Percentiles rank a stretch among this genome's conserved stretches.
phyloP scores from a whole-genome alignment of 2,797 vertebrate species.

The Pangasius mekongensis region DNA sequence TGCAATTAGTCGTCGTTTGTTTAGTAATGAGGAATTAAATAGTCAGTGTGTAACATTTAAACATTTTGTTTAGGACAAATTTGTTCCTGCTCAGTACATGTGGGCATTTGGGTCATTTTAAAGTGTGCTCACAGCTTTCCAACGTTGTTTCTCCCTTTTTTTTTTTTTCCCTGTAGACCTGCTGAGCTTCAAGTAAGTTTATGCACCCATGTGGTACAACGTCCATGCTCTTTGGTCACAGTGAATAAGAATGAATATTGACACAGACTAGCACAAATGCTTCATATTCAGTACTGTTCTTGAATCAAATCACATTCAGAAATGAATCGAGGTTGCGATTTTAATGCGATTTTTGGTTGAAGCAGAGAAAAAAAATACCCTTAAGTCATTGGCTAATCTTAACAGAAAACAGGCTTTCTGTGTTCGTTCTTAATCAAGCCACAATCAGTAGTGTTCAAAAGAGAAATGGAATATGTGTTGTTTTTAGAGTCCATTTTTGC shows the following conservation, averaged over 20 bases:
- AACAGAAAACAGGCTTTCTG: not conserved
- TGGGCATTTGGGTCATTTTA: not conserved
- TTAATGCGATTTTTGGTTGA: not conserved
- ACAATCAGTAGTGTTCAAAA: not conserved
- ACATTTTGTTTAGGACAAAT: not conserved
- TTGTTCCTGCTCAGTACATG: not conserved
- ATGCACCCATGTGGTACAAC: not conserved
- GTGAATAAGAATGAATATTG: not conserved
- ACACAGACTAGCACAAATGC: not conserved
- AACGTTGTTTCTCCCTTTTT: not conserved
- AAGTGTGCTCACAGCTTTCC: not conserved
- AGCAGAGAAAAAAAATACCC: not conserved
- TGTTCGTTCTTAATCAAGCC: not conserved
- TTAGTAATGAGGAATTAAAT: not conserved
- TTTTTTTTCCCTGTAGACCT: not conserved
- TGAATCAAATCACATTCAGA: not conserved
- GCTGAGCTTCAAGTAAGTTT: not conserved
- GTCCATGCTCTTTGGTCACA: not conserved
- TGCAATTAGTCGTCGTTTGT: not conserved
- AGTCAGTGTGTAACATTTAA: not conserved
- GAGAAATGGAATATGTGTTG: not conserved
- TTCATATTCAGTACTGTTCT: not conserved
- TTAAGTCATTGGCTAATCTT: not conserved
- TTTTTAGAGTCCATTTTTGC: not conserved
- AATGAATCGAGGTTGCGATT: not conserved